Evolutionary conservation across 2,888 invertebrate genomes (phyloP), one percentile per base, ranked within the genome.

Genomic region (Glaucopsyche alexis): DNA sequence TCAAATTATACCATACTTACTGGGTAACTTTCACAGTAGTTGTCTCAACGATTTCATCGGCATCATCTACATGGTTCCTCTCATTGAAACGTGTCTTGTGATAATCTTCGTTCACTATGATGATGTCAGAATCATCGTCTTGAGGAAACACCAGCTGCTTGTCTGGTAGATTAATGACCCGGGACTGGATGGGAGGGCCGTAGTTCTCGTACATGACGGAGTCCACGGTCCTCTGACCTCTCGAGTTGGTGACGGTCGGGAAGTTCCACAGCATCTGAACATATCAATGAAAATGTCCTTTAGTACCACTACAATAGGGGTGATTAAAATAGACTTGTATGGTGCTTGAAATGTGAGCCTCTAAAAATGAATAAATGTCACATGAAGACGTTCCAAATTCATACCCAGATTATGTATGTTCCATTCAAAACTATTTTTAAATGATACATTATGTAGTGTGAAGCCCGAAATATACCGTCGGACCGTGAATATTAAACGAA

Each of bases 191-290:
- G 0, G 87, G 87, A 0, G 84, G 80, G 7, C 88, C 90, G 55
- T 89, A 90, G 79, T 91, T 90, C 75, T 89, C 88, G 71, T 91
- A 89, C 86, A 89, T 86, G 29, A 91, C 82, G 0, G 89, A 93
- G 72, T 92, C 91, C 0, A 87, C 91, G 90, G 95, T 95, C 74
- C 96, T 94, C 85, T 96, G 96, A 55, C 95, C 96, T 75, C 95
- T 94, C 0, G 95, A 95, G 86, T 95, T 95, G 0, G 94, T 94
- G 80, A 95, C 94, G 66, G 95, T 94, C 95, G 96, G 97, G 86
- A 96, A 96, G 82, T 96, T 96, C 96, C 96, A 96, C 86, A 96
- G 95, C 88, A 95, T 94, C 97, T 97, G 94, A 89, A 93, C 91
- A 90, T 89, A 94, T 93, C 93, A 93, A 91, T 91, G 86, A 90